Evolutionary conservation across 2,888 invertebrate genomes (phyloP).

Genomic region (Dryobota labecula): DNA sequence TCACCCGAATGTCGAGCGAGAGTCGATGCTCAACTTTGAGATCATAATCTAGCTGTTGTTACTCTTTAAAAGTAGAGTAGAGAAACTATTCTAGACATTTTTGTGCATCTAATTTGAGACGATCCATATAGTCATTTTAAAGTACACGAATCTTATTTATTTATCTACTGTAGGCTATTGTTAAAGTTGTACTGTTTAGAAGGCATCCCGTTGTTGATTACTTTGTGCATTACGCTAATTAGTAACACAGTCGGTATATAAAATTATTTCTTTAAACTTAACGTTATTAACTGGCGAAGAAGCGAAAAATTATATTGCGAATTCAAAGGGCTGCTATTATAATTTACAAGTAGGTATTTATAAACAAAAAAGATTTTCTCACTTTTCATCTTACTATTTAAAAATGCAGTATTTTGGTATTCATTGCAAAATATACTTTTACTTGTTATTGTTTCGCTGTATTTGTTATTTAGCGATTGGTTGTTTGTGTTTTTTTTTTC

Average conservation of each 20-base stretch:
- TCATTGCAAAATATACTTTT: constrained; percentile 85
- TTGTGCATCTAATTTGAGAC: constrained; percentile 55
- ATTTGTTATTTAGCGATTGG: constrained; percentile 52
- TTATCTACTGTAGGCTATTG: constrained; percentile 89
- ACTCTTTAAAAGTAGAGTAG: constrained; percentile 36
- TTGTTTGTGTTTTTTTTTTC: constrained; percentile 51
- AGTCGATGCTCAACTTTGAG: constrained; percentile 24
- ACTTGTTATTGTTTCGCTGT: constrained; percentile 84
- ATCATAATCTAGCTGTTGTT: constrained; percentile 26
- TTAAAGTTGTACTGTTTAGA: constrained; percentile 89
- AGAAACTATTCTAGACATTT: constrained; percentile 53
- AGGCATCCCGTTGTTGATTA: constrained; percentile 89
- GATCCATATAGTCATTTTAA: constrained; percentile 75
- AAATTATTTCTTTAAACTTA: constrained; percentile 81
- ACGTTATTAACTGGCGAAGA: constrained; percentile 83
- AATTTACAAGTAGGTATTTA: constrained; percentile 67
- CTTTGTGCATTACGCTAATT: constrained; percentile 85
- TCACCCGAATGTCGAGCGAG: constrained; percentile 22
- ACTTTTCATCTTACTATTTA: constrained; percentile 87
- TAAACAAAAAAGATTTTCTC: constrained; percentile 80
- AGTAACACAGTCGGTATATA: constrained; percentile 87
- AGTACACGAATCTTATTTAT: constrained; percentile 76
- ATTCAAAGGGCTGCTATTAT: constrained; percentile 72
- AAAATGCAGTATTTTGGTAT: constrained; percentile 91
- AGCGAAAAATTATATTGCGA: constrained; percentile 81